A percentile compares a stretch with the other conserved stretches of the same genome.
Evolutionary conservation across 1,140 invertebrate species (phyloP).

Genomic region (Tetragonula clypearis): DNA sequence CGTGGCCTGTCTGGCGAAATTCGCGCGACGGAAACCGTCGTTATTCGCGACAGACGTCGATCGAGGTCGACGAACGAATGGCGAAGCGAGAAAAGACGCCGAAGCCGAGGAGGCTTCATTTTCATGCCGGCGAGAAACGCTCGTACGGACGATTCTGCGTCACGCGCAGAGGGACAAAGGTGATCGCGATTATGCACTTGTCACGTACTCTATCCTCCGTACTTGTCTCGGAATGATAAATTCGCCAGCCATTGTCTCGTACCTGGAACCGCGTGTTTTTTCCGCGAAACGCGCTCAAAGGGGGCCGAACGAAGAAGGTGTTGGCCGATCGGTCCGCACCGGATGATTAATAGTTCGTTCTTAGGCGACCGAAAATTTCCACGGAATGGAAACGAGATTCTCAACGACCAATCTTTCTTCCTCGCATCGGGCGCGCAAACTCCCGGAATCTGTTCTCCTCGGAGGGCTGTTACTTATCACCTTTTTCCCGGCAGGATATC

Average conservation of each 20-base stretch:
- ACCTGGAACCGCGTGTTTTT: slow-evolving; percentile 24
- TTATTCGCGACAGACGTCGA: neutral
- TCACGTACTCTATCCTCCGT: slow-evolving; percentile 40
- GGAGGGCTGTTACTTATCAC: too few species aligned
- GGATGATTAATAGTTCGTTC: slow-evolving; percentile 33
- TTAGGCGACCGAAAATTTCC: neutral
- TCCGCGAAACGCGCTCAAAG: slow-evolving; percentile 27
- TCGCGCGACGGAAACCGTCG: too few species aligned
- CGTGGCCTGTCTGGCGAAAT: too few species aligned
- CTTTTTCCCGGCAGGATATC: too few species aligned
- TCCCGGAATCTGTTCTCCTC: too few species aligned
- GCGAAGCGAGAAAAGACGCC: neutral
- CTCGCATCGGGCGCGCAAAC: too few species aligned
- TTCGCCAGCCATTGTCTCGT: slow-evolving; percentile 43
- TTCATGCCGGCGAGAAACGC: slow-evolving; percentile 43
- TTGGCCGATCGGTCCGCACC: slow-evolving; percentile 29
- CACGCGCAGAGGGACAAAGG: slow-evolving; percentile 38
- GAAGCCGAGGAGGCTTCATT: slow-evolving; percentile 23
- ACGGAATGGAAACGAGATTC: neutral
- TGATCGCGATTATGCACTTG: slow-evolving; percentile 54
- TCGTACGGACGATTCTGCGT: slow-evolving; percentile 17
- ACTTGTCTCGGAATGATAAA: slow-evolving; percentile 45
- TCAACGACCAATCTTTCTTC: too few species aligned
- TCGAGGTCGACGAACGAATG: neutral
- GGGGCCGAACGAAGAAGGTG: slow-evolving; percentile 21